A percentile compares a stretch with the other conserved stretches of the same genome.
phyloP scores from a whole-genome alignment of 1,140 invertebrate species.

The Drosophila subpulchrella region DNA sequence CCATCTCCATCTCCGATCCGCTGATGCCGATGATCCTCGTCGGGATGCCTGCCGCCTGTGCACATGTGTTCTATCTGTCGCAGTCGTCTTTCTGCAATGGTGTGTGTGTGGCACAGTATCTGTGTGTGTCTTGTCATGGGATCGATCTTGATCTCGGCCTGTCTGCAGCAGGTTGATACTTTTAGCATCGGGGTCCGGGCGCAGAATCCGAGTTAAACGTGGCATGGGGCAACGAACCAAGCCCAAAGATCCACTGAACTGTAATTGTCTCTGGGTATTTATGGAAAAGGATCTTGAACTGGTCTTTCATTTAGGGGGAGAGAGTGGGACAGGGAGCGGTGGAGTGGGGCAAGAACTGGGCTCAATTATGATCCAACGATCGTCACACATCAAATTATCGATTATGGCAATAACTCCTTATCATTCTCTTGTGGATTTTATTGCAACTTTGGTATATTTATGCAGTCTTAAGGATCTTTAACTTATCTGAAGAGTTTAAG shows the following conservation, averaged over 20 bases:
- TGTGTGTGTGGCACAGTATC: conserved; percentile 15
- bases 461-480: background rate
- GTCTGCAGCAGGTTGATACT: conserved; percentile 73
- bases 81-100: conserved; percentile 1
- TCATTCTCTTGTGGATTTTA: conserved; percentile 13
- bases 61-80: conserved; percentile 59
- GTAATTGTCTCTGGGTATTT: conserved; percentile 55
- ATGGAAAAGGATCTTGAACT: conserved; percentile 54
- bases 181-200: conserved; percentile 52
- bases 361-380: conserved; percentile 42
- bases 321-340: background rate
- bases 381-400: conserved; percentile 40
- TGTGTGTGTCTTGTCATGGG: conserved; percentile 61
- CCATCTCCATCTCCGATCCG: conserved; percentile 39
- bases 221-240: conserved; percentile 77
- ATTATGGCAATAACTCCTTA: conserved; percentile 40
- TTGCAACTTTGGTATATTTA: conserved; percentile 9
- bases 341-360: background rate
- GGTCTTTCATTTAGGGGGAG: conserved; percentile 26
- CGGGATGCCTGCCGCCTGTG: conserved; percentile 49
- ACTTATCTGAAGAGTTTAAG: background rate
- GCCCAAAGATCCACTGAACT: conserved; percentile 57
- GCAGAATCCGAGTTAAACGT: conserved; percentile 56
- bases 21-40: conserved; percentile 56
- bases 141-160: conserved; percentile 68